Percentiles rank a stretch among this genome's conserved stretches.
phyloP scores from a whole-genome alignment of 2,888 invertebrate species.

The Chalcosyrphus nemorum region DNA sequence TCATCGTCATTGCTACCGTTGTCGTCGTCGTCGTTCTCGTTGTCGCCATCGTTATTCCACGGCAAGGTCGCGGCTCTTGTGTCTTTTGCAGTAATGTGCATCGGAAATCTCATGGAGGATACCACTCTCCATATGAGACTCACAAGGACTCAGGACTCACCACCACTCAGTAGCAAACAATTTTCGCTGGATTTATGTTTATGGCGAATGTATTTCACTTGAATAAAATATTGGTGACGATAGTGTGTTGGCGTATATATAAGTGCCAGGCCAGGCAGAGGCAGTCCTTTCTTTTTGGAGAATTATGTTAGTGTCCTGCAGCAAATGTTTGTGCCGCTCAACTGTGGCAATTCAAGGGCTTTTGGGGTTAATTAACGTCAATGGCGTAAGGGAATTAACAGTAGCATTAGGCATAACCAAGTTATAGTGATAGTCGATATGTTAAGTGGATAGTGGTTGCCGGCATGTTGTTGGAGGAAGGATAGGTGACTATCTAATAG shows the following conservation, averaged over 20 bases:
- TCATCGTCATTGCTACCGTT: neutral
- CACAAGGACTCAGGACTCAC: constrained; percentile 35
- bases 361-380: constrained; percentile 49
- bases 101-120: constrained; percentile 20
- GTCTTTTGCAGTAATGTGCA: constrained; percentile 33
- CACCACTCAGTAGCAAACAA: constrained; percentile 45
- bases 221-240: constrained; percentile 43
- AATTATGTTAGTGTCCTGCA: constrained; percentile 12
- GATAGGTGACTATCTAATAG: neutral
- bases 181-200: constrained; percentile 45
- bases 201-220: constrained; percentile 33
- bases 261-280: neutral
- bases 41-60: neutral
- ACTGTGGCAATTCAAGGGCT: neutral
- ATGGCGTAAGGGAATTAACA: constrained; percentile 24
- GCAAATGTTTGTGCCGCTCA: neutral
- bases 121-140: neutral
- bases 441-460: neutral
- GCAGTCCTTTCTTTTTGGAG: neutral
- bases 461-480: neutral
- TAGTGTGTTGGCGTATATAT: neutral
- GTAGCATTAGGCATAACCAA: neutral
- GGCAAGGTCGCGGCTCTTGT: constrained; percentile 31
- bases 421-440: neutral
- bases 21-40: neutral